Percentiles rank a stretch among this genome's conserved stretches.
phyloP scores from a whole-genome alignment of 2,797 vertebrate genomes.

The Parambassis ranga region DNA sequence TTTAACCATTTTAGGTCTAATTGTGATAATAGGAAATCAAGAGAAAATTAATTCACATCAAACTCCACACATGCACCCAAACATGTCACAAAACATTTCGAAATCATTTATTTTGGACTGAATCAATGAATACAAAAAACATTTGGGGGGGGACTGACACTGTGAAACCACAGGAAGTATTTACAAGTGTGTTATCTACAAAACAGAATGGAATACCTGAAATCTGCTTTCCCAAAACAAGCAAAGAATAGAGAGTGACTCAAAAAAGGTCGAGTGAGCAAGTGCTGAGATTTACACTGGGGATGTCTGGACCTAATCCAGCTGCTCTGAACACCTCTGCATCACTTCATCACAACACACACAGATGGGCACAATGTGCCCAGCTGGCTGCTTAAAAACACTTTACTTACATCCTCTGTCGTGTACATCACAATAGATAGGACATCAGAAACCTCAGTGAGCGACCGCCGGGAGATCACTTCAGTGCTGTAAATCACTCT shows the following conservation, averaged over 20 bases:
- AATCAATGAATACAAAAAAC: slow-evolving; percentile 72
- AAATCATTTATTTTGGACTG: slow-evolving; percentile 65
- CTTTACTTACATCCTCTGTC: not conserved
- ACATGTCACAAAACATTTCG: not conserved
- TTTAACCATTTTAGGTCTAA: too few relatives aligned
- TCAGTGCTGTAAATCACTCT: slow-evolving; percentile 12
- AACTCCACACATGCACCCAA: not conserved
- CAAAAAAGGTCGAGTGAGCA: not conserved
- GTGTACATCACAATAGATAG: not conserved
- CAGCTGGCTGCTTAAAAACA: slow-evolving; percentile 5
- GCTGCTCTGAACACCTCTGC: not conserved
- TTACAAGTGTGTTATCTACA: slow-evolving; percentile 81
- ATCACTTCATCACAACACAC: not conserved
- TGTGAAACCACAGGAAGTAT: slow-evolving; percentile 65
- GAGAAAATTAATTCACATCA: too few relatives aligned
- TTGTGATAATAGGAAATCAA: too few relatives aligned
- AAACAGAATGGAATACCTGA: slow-evolving; percentile 31
- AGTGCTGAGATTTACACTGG: slow-evolving; percentile 31
- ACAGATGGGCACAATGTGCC: not conserved
- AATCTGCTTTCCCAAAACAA: slow-evolving; percentile 23
- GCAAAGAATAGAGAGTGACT: slow-evolving; percentile 4
- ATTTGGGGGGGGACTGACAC: slow-evolving; percentile 31
- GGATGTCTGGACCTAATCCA: not conserved
- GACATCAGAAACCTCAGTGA: slow-evolving; percentile 15
- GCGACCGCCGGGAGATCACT: not conserved